A percentile compares a stretch with the other conserved stretches of the same genome.
These are phyloP conservation scores for Mnemiopsis leidyi DNA, from an alignment of 37 sponge, comb jelly and placozoan species.

Conservation along the genomic window DNA sequence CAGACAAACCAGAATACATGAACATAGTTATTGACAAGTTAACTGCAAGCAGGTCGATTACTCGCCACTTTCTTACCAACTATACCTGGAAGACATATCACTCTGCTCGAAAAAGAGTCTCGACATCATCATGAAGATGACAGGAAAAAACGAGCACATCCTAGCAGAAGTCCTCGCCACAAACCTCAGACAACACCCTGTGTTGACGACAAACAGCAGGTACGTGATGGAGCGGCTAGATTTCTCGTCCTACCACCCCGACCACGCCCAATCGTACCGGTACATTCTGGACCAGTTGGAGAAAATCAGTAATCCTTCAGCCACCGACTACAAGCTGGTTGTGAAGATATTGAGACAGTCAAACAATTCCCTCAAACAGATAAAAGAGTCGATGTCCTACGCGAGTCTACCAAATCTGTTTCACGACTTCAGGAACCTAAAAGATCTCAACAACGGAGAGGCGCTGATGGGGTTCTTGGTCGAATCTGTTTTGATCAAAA, in stretches of 20 bases:
- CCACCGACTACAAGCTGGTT: neutral
- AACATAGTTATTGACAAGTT: neutral
- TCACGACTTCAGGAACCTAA: neutral
- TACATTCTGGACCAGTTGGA: neutral
- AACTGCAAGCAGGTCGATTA: neutral
- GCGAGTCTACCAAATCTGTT: neutral
- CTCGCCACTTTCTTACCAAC: neutral
- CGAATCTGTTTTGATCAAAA: neutral
- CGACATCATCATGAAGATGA: neutral
- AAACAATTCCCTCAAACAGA: neutral
- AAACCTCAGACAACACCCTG: neutral
- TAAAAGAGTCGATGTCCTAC: neutral
- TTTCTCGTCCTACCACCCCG: neutral
- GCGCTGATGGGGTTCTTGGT: neutral
- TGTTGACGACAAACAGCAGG: neutral
- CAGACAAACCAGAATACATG: neutral
- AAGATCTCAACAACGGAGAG: neutral
- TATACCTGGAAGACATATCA: neutral
- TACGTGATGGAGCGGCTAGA: neutral
- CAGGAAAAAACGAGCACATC: neutral
- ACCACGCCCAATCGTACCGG: neutral
- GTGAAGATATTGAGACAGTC: neutral
- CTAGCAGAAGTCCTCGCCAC: neutral
- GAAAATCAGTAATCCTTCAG: neutral
- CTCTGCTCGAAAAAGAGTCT: neutral